Evolutionary conservation across 2,797 vertebrate genomes (phyloP).

Genomic region (Hipposideros larvatus): DNA sequence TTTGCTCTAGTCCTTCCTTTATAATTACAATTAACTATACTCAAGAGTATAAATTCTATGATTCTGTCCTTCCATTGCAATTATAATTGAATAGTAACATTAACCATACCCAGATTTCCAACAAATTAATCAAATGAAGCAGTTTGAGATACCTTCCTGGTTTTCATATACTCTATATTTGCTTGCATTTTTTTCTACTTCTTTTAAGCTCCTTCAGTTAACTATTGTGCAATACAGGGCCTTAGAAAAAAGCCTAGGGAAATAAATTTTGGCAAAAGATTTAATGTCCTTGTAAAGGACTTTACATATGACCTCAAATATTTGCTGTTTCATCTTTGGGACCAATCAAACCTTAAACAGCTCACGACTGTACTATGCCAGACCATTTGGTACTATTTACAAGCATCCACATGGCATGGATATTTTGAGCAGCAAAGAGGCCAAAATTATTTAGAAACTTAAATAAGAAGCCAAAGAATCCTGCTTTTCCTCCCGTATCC

Average conservation of each 20-base stretch:
- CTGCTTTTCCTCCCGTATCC: slow-evolving; percentile 13
- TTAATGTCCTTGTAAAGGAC: slow-evolving; percentile 37
- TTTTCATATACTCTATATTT: neutral
- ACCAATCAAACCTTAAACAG: neutral
- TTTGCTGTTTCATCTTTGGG: slow-evolving; percentile 23
- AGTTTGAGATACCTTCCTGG: neutral
- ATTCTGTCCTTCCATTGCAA: neutral
- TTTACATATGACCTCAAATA: slow-evolving; percentile 17
- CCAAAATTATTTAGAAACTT: slow-evolving; percentile 64
- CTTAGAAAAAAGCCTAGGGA: neutral
- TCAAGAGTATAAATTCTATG: neutral
- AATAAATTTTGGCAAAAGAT: slow-evolving; percentile 33
- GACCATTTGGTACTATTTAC: slow-evolving; percentile 67
- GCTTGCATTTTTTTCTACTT: neutral
- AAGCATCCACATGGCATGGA: slow-evolving; percentile 46
- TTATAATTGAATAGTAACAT: neutral
- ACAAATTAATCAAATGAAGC: neutral
- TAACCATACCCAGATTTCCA: neutral
- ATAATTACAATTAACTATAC: slow-evolving; percentile 37
- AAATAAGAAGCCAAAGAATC: slow-evolving; percentile 65
- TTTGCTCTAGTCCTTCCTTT: neutral
- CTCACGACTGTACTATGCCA: neutral
- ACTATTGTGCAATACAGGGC: neutral
- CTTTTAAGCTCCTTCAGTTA: neutral
- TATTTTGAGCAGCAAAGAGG: slow-evolving; percentile 52